Evolutionary conservation across 1,140 invertebrate species (phyloP).

Genomic region (Octopus sinensis): DNA sequence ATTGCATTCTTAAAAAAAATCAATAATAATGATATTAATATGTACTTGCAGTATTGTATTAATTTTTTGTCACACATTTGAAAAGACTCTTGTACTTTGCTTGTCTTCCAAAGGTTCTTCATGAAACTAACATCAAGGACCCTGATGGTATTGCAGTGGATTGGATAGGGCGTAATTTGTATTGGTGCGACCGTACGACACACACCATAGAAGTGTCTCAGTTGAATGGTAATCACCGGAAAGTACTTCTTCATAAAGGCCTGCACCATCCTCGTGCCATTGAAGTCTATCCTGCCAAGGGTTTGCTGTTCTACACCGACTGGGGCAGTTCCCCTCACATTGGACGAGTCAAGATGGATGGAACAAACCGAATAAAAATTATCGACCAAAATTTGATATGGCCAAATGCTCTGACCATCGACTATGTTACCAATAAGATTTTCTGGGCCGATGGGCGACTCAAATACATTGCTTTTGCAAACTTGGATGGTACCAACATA

Average conservation of each 20-base stretch:
- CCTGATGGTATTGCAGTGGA: constrained; percentile 93
- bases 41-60: no score
- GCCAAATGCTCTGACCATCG: constrained; percentile 91
- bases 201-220: constrained; percentile 91
- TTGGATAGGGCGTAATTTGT: constrained; percentile 91
- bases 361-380: constrained; percentile 77
- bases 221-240: constrained; percentile 78
- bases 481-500: constrained; percentile 44
- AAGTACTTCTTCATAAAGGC: constrained; percentile 84
- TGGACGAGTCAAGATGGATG: constrained; percentile 94
- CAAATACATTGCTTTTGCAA: constrained; percentile 82
- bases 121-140: constrained; percentile 44
- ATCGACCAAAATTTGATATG: constrained; percentile 94
- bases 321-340: constrained; percentile 97
- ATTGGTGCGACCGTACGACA: constrained; percentile 92
- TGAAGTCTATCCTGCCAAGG: constrained; percentile 79
- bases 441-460: constrained; percentile 96
- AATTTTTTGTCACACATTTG: no score
- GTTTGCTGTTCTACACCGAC: constrained; percentile 91
- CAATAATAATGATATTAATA: no score
- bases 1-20: no score
- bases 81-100: no score
- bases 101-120: constrained; percentile 35
- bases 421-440: constrained; percentile 90
- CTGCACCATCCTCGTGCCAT: constrained; percentile 88